A percentile compares a stretch with the other conserved stretches of the same genome.
Evolutionary conservation across 2,113 vertebrate genomes (phyloP).

Genomic region (Thomomys bottae): DNA sequence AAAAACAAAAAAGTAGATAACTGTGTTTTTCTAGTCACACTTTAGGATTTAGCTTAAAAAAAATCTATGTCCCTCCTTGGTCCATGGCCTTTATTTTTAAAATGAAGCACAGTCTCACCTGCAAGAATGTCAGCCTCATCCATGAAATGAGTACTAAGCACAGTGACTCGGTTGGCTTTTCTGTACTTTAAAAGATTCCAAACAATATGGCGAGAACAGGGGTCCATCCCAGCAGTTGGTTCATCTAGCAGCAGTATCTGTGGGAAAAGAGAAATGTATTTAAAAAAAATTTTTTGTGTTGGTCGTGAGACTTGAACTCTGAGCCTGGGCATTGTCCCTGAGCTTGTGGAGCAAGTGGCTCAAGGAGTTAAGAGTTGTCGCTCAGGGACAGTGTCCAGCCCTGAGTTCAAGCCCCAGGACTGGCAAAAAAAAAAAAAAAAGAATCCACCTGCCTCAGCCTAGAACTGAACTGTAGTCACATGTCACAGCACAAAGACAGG

Average conservation of each 20-base stretch:
- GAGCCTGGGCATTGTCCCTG: no score
- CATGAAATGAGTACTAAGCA: conserved; percentile 98
- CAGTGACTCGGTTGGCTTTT: conserved; percentile 87
- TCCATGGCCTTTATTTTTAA: conserved; percentile 10
- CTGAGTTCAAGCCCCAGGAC: no score
- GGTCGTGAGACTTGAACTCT: no score
- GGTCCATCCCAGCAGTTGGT: conserved; percentile 97
- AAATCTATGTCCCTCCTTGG: neutral
- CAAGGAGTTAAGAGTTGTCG: no score
- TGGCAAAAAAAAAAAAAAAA: no score
- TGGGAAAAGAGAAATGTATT: neutral
- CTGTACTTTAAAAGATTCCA: conserved; percentile 95
- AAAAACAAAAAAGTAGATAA: neutral
- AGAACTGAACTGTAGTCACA: no score
- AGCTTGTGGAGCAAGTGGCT: no score
- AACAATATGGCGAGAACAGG: conserved; percentile 94
- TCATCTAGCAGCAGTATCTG: conserved; percentile 96
- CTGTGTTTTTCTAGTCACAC: neutral
- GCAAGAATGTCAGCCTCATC: conserved; percentile 98
- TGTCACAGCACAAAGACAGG: no score
- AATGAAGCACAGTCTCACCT: conserved; percentile 83
- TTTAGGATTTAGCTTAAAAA: conserved; percentile 7
- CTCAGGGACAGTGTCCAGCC: no score
- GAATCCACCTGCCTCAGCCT: no score
- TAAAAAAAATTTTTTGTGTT: neutral